Base-by-base conservation (phyloP, 2,888 invertebrate species). In the Lepidocyrtoides sp. region DNA sequence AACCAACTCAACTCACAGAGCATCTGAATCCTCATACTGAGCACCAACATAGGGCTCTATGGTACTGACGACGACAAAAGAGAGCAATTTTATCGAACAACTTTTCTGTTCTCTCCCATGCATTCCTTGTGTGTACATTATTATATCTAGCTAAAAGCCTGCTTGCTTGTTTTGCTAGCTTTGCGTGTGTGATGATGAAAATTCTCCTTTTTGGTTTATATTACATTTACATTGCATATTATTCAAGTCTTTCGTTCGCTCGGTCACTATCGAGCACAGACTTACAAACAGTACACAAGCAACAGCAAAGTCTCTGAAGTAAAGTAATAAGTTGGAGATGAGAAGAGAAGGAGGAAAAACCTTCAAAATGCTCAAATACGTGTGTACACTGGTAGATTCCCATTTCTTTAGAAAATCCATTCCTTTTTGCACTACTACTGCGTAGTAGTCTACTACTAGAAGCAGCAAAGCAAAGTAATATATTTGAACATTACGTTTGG, bases 71-170 rank as follows among this genome's bases (percentile, higher is more conserved):
- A 36, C 36, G 36, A 48, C 44, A 48, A 17, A 41, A 84, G 32
- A 57, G 41, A 63, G 48, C 12, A 87, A 81, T 88, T 88, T 88
- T 88, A 79, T 88, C 81, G 88, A 88, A 88, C 88, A 88, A 88
- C 88, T 81, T 69, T 79, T 84, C 23, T 20, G 60, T 51, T 83
- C 48, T 29, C 2, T 17, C 17, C 54, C 54, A 54, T 54, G 44
- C 44, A 48, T 3, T n/a, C n/a, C n/a, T n/a, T n/a, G n/a, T n/a
- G n/a, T n/a, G n/a, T n/a, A n/a, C n/a, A n/a, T n/a, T n/a, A n/a
- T n/a, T n/a, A n/a, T n/a, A n/a, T n/a, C n/a, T n/a, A n/a, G n/a
- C n/a, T n/a, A n/a, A n/a, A n/a, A n/a, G n/a, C n/a, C n/a, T n/a
- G n/a, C n/a, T n/a, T 48, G 8, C 14, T 2, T 48, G 44, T 48